A percentile compares a stretch with the other conserved stretches of the same genome.
Conservation (phyloP, 2,113 vertebrate species). For the Capra hircus region DNA sequence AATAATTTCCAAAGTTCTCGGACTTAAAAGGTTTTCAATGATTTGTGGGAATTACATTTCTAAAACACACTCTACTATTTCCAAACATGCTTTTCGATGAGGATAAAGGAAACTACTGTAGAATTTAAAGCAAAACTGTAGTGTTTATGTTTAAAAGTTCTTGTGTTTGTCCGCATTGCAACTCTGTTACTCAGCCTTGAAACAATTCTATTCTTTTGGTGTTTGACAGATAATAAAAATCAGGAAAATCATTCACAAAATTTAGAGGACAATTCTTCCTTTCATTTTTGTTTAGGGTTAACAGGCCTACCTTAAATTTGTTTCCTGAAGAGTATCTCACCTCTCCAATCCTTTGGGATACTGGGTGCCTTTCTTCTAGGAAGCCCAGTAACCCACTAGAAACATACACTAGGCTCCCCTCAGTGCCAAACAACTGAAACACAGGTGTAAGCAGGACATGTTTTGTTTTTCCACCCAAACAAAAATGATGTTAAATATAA, state of each 20-base stretch:
- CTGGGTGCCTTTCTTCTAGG: not conserved
- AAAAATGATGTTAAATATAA: not conserved
- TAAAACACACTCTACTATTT: not conserved
- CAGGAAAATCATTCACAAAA: constrained; percentile 22
- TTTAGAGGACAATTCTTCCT: not conserved
- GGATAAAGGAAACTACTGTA: not conserved
- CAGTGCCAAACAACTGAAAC: not conserved
- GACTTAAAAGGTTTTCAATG: constrained; percentile 6
- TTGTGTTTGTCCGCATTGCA: not conserved
- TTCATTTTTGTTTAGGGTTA: constrained; percentile 7
- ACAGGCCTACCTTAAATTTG: not conserved
- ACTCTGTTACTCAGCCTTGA: not conserved
- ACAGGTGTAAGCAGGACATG: not conserved
- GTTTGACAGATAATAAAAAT: not conserved
- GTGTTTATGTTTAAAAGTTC: not conserved
- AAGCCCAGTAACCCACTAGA: not conserved
- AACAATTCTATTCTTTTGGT: not conserved
- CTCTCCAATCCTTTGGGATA: not conserved
- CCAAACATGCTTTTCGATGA: not conserved
- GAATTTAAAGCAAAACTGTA: not conserved
- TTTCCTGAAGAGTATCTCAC: not conserved
- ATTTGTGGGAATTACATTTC: not conserved
- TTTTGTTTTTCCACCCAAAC: not conserved
- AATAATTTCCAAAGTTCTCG: constrained; percentile 37
- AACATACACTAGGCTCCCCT: not conserved